Evolutionary conservation across 2,797 vertebrate species (phyloP).

Genomic region (Coregonus suidteri): DNA sequence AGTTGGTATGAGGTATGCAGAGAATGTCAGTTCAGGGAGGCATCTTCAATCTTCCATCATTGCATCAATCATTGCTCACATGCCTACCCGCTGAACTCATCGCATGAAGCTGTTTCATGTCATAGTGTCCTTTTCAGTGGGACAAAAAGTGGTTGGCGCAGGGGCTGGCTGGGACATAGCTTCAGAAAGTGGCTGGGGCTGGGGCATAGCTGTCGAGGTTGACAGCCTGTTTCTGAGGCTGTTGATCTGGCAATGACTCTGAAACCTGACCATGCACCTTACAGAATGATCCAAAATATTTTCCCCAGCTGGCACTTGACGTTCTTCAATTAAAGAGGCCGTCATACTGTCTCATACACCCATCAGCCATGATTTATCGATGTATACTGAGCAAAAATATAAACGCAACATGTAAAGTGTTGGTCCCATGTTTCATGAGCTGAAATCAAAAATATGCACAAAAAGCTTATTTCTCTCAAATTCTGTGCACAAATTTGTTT

Average conservation of each 20-base stretch:
- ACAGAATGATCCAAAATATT: conserved; percentile 38
- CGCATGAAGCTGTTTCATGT: background rate
- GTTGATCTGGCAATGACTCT: conserved; percentile 23
- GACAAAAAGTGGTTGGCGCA: conserved; percentile 3
- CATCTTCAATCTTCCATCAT: conserved; percentile 11
- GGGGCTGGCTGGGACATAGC: background rate
- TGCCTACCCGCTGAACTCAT: background rate
- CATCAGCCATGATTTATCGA: conserved; percentile 10
- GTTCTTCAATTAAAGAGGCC: conserved; percentile 19
- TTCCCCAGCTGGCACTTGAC: conserved; percentile 20
- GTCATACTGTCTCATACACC: conserved; percentile 22
- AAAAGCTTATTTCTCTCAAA: too few relatives aligned
- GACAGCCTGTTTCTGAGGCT: conserved; percentile 25
- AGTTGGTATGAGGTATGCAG: background rate
- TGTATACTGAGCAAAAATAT: too few relatives aligned
- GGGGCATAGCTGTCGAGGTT: background rate
- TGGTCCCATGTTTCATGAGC: too few relatives aligned
- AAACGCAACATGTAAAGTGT: too few relatives aligned
- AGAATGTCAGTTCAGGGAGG: background rate
- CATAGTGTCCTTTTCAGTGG: conserved; percentile 42
- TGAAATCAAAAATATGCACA: too few relatives aligned
- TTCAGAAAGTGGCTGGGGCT: conserved; percentile 4
- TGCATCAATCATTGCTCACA: conserved; percentile 12
- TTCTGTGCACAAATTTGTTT: too few relatives aligned
- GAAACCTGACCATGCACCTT: conserved; percentile 46